Percentiles rank a stretch among this genome's conserved stretches.
Conservation (phyloP, 2,797 vertebrate species). For the Ptychobarbus kaznakovi region DNA sequence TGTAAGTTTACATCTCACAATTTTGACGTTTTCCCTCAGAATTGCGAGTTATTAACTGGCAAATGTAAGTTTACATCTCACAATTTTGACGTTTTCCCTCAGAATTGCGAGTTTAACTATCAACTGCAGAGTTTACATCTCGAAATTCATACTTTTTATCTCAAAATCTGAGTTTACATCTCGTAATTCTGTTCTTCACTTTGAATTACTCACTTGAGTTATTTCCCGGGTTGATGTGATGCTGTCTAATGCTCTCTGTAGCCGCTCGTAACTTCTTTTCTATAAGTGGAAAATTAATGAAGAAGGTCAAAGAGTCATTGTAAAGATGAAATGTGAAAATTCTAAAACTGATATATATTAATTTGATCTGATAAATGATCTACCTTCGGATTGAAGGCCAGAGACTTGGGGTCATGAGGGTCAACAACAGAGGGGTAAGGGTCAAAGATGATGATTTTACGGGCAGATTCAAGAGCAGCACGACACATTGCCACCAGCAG, state of each 20-base stretch:
- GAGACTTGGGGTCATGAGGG: conserved; percentile 96
- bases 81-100: no score
- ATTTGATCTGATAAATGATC: conserved; percentile 22
- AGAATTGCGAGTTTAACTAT: no score
- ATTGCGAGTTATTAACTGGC: no score
- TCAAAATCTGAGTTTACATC: neutral
- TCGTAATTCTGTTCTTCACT: neutral
- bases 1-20: neutral
- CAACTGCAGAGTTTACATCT: no score
- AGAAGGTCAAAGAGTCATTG: neutral
- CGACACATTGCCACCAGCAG: conserved; percentile 97
- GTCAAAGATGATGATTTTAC: conserved; percentile 99
- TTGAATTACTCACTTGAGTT: conserved; percentile 83
- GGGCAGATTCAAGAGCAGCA: conserved; percentile 94
- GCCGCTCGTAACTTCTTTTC: conserved; percentile 93
- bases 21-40: no score
- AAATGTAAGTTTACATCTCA: no score
- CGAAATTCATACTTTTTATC: neutral
- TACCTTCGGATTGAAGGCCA: conserved; percentile 99
- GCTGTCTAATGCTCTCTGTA: conserved; percentile 92
- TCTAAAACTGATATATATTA: neutral
- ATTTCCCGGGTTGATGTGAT: conserved; percentile 92
- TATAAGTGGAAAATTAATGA: conserved; percentile 61
- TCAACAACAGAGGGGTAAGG: conserved; percentile 98
- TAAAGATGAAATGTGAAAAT: neutral